Evolutionary conservation across 2,797 vertebrate genomes (phyloP), one percentile per base, ranked within the genome.

Genomic region (Mergus octosetaceus): DNA sequence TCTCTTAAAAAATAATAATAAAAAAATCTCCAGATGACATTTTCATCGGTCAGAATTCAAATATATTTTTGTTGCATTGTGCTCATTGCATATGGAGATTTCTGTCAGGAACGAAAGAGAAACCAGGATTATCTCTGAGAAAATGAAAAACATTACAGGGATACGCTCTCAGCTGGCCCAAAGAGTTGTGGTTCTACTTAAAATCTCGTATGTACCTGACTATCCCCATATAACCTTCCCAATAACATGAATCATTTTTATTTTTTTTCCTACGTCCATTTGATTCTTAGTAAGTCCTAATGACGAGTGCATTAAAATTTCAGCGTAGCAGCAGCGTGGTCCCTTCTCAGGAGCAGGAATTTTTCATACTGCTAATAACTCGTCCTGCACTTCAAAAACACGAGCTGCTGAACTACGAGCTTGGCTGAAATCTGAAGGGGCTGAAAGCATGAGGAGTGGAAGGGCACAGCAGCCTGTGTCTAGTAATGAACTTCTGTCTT

Each of bases 401-500:
- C 15, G 18, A 90, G 13, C 53, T 77, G 16, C 61, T 95, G 34
- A 93, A 69, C 34, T 75, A 78, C 43, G 43, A 45, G 68, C 60
- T 73, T 86, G 53, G 43, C 70, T 96, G 89, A 68, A 82, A 54
- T 60, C 88, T 91, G 60, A 49, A 78, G 10, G 22, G 72, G 36
- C 43, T 81, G 58, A 89, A 75, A 10, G 71, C 62, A 10, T 3
- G 12, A 78, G 61, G 81, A 83, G 61, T 80, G 56, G 65, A 83
- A 82, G 57, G 68, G 61, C 58, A 58, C 75, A 71, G 60, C 75
- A 70, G 22, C 45, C 8, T 81, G 13, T 6, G 68, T 90, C 66
- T 84, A 38, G 51, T 84, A 72, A 81, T 56, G n/a, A 90, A 73
- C 53, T 94, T n/a, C n/a, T n/a, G n/a, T n/a, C 41, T 88, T 91